phyloP scores from a whole-genome alignment of 2,113 vertebrate genomes.

The Cyphomyrus plagiostoma region DNA sequence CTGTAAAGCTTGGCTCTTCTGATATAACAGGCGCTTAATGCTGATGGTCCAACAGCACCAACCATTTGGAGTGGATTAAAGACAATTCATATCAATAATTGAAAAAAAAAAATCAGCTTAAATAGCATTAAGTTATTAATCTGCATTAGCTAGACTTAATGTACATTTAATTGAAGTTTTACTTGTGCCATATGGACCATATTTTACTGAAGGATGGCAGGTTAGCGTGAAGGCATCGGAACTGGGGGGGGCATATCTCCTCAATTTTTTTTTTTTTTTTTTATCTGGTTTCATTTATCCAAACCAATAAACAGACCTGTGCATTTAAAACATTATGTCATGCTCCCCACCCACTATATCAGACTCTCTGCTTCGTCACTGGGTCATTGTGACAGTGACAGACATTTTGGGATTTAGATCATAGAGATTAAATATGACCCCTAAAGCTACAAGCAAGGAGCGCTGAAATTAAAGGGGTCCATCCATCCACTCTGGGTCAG shows the following conservation, averaged over 20 bases:
- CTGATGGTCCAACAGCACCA: neutral
- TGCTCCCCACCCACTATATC: neutral
- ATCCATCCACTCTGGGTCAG: neutral
- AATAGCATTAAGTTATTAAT: neutral
- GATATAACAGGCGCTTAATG: conserved; percentile 7
- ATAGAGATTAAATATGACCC: neutral
- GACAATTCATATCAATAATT: neutral
- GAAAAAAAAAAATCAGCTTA: neutral
- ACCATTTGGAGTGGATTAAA: conserved; percentile 10
- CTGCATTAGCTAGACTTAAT: neutral
- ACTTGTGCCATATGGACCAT: neutral
- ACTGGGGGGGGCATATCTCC: neutral
- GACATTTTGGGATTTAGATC: neutral
- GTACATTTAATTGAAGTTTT: neutral
- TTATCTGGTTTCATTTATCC: neutral
- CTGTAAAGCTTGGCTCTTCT: neutral
- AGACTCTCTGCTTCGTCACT: neutral
- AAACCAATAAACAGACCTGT: neutral
- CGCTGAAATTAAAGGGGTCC: neutral
- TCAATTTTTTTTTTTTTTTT: no score
- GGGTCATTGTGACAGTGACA: neutral
- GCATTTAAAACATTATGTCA: neutral
- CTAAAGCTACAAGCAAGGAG: neutral
- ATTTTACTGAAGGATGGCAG: neutral
- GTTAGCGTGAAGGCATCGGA: neutral